Evolutionary conservation across 2,113 vertebrate genomes (phyloP).

Genomic region (Oreochromis tanganicae): DNA sequence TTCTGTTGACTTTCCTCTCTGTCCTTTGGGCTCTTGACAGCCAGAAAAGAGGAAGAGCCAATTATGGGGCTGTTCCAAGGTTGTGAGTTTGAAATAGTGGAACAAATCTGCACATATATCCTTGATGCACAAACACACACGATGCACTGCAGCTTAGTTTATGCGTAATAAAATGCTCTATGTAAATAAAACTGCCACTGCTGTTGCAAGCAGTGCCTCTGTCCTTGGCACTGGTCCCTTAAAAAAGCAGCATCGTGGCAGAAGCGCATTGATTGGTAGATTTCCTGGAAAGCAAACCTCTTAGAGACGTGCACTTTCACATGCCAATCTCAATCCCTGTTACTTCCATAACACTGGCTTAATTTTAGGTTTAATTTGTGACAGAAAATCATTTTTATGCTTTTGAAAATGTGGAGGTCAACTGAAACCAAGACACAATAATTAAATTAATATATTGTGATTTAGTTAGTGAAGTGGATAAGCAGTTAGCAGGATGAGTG

Average conservation of each 20-base stretch:
- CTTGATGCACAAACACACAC: neutral
- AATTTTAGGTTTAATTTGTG: neutral
- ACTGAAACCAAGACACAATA: neutral
- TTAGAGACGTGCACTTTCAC: neutral
- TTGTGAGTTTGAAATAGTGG: neutral
- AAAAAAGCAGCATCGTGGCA: neutral
- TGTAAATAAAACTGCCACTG: neutral
- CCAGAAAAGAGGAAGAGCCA: neutral
- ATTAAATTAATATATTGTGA: neutral
- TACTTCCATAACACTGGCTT: neutral
- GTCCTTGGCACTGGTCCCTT: neutral
- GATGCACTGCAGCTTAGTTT: neutral
- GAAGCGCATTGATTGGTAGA: neutral
- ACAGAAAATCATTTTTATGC: neutral
- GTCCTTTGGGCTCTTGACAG: neutral
- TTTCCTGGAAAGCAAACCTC: neutral
- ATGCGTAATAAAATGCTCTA: neutral
- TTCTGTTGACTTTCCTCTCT: neutral
- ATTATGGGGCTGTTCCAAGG: neutral
- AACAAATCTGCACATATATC: neutral
- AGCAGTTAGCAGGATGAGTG: neutral
- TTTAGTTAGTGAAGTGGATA: neutral
- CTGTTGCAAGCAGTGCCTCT: neutral
- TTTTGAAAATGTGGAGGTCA: neutral
- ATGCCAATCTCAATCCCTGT: neutral